These are phyloP conservation scores for Rhyacophila brunnea DNA, from an alignment of 1,140 invertebrate species.

Conservation along the genomic window DNA sequence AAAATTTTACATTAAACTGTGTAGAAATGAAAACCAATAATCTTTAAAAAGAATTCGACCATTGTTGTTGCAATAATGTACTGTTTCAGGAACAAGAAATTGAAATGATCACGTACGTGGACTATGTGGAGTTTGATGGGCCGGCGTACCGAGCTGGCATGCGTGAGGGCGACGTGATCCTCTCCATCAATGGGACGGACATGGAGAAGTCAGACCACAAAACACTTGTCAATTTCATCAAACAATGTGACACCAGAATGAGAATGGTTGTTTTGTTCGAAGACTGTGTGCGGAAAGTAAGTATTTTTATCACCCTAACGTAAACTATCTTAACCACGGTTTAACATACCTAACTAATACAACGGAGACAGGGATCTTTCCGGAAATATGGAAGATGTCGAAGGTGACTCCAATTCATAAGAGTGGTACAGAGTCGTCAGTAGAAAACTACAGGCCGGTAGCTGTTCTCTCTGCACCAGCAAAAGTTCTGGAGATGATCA, in stretches of 20 bases:
- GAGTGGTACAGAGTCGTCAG: too few relatives aligned
- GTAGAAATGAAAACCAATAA: too few relatives aligned
- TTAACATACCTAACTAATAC: background rate
- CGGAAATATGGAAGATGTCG: too few relatives aligned
- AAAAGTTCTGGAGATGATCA: too few relatives aligned
- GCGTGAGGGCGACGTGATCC: slow-evolving; percentile 90
- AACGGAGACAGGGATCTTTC: too few relatives aligned
- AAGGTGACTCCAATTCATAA: too few relatives aligned
- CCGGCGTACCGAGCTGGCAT: slow-evolving; percentile 88
- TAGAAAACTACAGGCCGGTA: too few relatives aligned
- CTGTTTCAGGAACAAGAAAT: slow-evolving; percentile 64
- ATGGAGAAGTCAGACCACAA: slow-evolving; percentile 91
- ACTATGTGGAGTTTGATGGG: slow-evolving; percentile 91
- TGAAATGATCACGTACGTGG: slow-evolving; percentile 94
- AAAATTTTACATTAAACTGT: too few relatives aligned
- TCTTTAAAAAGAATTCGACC: too few relatives aligned
- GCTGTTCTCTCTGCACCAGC: too few relatives aligned
- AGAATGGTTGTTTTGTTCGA: slow-evolving; percentile 94
- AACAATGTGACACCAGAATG: slow-evolving; percentile 85
- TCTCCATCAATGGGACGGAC: slow-evolving; percentile 90
- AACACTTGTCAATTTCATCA: slow-evolving; percentile 86
- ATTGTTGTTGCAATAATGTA: slow-evolving; percentile 1
- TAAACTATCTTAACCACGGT: too few relatives aligned
- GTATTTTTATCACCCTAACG: too few relatives aligned
- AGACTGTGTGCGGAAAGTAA: slow-evolving; percentile 89